phyloP scores from a whole-genome alignment of 2,113 vertebrate genomes.

The Actenoides hombroni region DNA sequence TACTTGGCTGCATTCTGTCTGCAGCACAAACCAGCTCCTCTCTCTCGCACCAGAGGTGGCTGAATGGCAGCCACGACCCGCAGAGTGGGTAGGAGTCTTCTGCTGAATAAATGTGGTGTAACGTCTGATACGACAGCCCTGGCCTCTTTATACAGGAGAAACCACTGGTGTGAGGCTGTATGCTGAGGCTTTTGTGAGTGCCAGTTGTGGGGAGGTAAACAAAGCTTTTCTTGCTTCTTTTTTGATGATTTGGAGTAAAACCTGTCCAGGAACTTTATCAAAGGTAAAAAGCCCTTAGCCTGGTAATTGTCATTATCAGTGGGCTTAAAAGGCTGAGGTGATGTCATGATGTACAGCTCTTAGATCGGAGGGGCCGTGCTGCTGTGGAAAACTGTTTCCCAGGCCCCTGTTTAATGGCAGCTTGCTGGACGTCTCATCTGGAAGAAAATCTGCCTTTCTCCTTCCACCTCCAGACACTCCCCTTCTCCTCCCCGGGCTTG shows the following conservation, averaged over 20 bases:
- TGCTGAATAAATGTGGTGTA: neutral
- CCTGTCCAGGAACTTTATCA: neutral
- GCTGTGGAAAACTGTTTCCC: neutral
- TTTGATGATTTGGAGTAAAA: neutral
- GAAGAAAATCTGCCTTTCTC: neutral
- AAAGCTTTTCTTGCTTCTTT: neutral
- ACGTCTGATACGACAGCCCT: neutral
- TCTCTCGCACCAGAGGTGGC: neutral
- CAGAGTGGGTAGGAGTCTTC: neutral
- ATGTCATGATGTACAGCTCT: neutral
- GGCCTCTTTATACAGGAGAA: neutral
- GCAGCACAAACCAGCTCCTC: neutral
- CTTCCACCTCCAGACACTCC: neutral
- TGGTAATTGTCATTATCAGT: neutral
- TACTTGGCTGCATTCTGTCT: neutral
- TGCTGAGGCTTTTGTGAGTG: accelerated
- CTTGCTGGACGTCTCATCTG: neutral
- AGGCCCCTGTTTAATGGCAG: neutral
- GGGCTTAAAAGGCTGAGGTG: neutral
- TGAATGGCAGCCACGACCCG: neutral
- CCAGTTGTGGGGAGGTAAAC: neutral
- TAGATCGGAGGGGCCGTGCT: neutral
- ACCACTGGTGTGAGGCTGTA: neutral
- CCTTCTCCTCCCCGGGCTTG: neutral
- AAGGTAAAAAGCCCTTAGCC: neutral